Evolutionary conservation across 2,797 vertebrate species (phyloP), one percentile per base, ranked within the genome.

Genomic region (Amniataba percoides): DNA sequence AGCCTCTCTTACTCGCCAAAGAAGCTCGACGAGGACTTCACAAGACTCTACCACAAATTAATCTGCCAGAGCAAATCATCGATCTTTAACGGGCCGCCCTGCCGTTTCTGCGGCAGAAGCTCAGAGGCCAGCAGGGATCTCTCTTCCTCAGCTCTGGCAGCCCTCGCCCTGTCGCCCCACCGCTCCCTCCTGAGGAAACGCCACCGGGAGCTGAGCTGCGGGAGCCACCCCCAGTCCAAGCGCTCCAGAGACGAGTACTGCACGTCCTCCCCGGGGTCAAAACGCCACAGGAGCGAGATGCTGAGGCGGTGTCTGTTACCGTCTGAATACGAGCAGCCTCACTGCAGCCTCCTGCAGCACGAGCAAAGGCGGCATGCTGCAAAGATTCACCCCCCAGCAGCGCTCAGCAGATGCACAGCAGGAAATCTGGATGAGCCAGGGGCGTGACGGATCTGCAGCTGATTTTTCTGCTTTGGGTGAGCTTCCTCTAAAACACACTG

Each of bases 11-110:
- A 12, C 40, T 79, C 86, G 0, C 43, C 79, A 0, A 81, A 87
- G 45, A 66, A 84, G n/a, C 48, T 95, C 0, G 94, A 96, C 2
- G 74, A 87, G 0, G 88, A 94, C 49, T 93, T 95, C 46, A 16
- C 60, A 10, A 93, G 83, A 65, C 74, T 94, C 14, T 96, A 95
- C 85, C 95, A 95, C 85, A 92, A 87, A 83, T 90, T 93, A 18
- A 85, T 95, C 62, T 95, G 95, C 53, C 88, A 82, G 70, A 86
- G 58, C 52, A 88, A 87, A 23, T 84, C 87, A 0, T 52, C 86
- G 0, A 21, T 5, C 12, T 76, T 80, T 0, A 43, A 65, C 1
- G 7, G 46, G 13, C 74, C 43, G 14, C 87, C 77, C n/a, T 94
- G 94, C 68, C 81, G 82, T 7, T 34, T 90, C n/a, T 95, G 93